Evolutionary conservation across 2,113 vertebrate genomes (phyloP), one percentile per base, ranked within the genome.

Genomic region (Laterallus jamaicensis): DNA sequence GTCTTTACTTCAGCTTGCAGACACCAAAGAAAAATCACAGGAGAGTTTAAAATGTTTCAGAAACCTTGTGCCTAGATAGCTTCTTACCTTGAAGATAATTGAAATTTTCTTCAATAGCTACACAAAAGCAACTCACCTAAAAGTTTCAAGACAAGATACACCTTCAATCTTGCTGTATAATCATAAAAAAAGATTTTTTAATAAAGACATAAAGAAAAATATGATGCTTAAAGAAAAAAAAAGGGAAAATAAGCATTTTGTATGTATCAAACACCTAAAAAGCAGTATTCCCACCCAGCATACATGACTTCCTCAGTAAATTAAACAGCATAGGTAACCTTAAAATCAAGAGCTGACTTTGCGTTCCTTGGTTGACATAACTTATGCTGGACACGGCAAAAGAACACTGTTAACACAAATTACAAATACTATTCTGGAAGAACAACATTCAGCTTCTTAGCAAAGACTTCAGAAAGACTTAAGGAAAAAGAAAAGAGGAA

Each of bases 281-380:
- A 70, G 17, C 22, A 32, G 31, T 26, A 59, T 6, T 63, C 7
- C 5, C 12, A 24, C 7, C 37, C 4, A 76, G 35, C 39, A 90
- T 2, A 64, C 10, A 29, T 12, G 18, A 82, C 26, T 31, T 83
- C 8, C 59, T 66, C 12, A 82, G 13, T 49, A 82, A 83, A 94
- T 28, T 32, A 35, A 71, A 68, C 12, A 49, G 9, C 7, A 54
- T 3, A 68, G 0, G 0, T 25, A 62, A 86, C 18, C 22, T 76
- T 66, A 91, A 63, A 89, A 42, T 2, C 7, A 85, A 60, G 35
- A 84, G 16, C 4, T 50, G 28, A 62, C 11, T 22, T 73, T 5
- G 20, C 4, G 10, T 68, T 79, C 42, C 50, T 17, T 5, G 6
- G 37, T 6, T 29, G 26, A 74, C 13, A 44, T 26, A 82, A 82